Evolutionary conservation across 1,140 invertebrate genomes (phyloP).

Genomic region (Eumeta japonica): DNA sequence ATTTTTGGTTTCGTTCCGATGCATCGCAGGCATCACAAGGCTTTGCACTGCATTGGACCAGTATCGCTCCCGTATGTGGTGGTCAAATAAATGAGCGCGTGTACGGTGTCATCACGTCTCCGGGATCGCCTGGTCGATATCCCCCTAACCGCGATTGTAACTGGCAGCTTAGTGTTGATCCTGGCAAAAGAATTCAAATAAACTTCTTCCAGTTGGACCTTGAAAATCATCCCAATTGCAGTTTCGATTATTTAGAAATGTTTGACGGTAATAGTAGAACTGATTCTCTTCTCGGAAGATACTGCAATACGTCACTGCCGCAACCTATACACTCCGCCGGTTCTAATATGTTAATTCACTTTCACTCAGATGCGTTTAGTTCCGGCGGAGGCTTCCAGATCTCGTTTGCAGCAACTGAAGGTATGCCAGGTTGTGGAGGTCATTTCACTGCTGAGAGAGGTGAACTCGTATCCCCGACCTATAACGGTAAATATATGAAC

Average conservation of each 20-base stretch:
- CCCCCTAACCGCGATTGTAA: slow-evolving; percentile 75
- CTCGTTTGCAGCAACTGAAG: slow-evolving; percentile 68
- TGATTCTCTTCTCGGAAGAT: slow-evolving; percentile 61
- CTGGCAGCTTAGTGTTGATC: slow-evolving; percentile 69
- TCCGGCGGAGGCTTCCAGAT: slow-evolving; percentile 78
- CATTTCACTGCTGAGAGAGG: slow-evolving; percentile 64
- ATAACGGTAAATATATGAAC: slow-evolving; percentile 60
- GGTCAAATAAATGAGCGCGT: slow-evolving; percentile 58
- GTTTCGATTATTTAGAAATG: slow-evolving; percentile 76
- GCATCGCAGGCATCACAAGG: slow-evolving; percentile 61
- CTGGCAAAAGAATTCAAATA: slow-evolving; percentile 76
- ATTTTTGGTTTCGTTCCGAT: slow-evolving; percentile 80
- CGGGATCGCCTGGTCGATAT: slow-evolving; percentile 81
- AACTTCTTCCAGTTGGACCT: slow-evolving; percentile 79
- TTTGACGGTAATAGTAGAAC: slow-evolving; percentile 58
- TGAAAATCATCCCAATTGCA: slow-evolving; percentile 72
- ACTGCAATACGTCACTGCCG: slow-evolving; percentile 71
- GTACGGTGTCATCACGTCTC: slow-evolving; percentile 73
- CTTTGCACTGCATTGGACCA: slow-evolving; percentile 74
- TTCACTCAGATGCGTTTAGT: slow-evolving; percentile 72
- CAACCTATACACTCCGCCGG: slow-evolving; percentile 68
- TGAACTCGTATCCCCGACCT: slow-evolving; percentile 65
- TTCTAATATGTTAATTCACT: slow-evolving; percentile 65
- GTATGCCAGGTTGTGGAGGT: slow-evolving; percentile 81
- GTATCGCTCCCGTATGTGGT: slow-evolving; percentile 74